Evolutionary conservation across 2,888 invertebrate genomes (phyloP), one percentile per base, ranked within the genome.

Genomic region (Pristionchus maxplancki): DNA sequence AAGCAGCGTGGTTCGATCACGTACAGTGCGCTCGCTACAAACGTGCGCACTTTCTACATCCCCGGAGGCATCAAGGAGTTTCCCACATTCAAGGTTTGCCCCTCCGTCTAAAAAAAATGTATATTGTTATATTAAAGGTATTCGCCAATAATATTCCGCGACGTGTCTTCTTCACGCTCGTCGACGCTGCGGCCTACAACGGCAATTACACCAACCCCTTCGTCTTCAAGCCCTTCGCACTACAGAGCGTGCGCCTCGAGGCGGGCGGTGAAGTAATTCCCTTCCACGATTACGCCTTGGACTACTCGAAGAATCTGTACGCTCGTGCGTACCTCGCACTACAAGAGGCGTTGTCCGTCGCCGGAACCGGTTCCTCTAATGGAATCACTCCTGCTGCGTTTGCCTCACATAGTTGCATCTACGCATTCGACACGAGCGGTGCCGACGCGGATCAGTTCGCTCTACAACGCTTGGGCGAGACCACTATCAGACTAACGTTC

Each of bases 171-270:
- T 24, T 82, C 48, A 31, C 28, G 6, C 8, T 82, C 20, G 28
- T 82, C 3, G 58, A 84, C 13, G 62, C 83, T 11, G 44, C 24
- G 2, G 31, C 50, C 20, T 83, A n/a, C 20, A 53, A 50, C 34
- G 83, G 83, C 37, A 40, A 53, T 48, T 34, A 34, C 58, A 58
- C 58, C 24, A 83, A 83, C 37, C 83, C 83, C 1, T 83, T 83
- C 24, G 37, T 58, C 13, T 83, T 83, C 37, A 58, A 50, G 17
- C 58, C 15, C 58, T 44, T 20, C 34, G 34, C 17, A 9, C 53
- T 83, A 4, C 31, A 34, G 58, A 83, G 17, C 20, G 34, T 83
- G 15, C 17, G 53, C 8, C 58, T 83, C 15, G 83, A 83, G 34
- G 83, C 58, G 6, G 83, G 53, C 6, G 58, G 83, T 2, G 83